phyloP scores from a whole-genome alignment of 2,113 vertebrate genomes.

The Nematolebias whitei region DNA sequence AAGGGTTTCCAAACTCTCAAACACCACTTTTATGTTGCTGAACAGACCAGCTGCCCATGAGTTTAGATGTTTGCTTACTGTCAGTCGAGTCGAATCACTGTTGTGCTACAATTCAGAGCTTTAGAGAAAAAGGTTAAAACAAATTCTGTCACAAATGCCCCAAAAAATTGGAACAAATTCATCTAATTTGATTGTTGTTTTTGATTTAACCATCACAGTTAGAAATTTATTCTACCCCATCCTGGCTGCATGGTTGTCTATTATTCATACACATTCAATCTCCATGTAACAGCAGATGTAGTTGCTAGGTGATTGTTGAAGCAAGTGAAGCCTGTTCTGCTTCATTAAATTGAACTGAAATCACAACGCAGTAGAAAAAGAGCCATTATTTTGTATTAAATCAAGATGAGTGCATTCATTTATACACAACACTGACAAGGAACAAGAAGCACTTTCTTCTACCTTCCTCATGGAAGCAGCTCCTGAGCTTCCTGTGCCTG shows the following conservation, averaged over 20 bases:
- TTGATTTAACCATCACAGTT: constrained; percentile 41
- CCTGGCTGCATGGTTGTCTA: constrained; percentile 10
- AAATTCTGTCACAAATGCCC: constrained; percentile 44
- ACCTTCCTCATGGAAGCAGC: constrained; percentile 90
- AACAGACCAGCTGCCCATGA: background rate
- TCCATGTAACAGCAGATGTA: constrained; percentile 1
- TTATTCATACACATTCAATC: constrained; percentile 26
- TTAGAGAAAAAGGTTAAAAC: constrained; percentile 43
- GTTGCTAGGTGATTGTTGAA: constrained; percentile 36
- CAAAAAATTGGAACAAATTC: constrained; percentile 52
- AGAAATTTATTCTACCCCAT: constrained; percentile 20
- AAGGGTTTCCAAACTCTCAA: background rate
- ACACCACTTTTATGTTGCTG: too few species aligned
- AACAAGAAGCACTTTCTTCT: background rate
- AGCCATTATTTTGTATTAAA: background rate
- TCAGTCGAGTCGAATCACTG: constrained; percentile 38
- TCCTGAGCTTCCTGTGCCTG: constrained; percentile 83
- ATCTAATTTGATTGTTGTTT: constrained; percentile 28
- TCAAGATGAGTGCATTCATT: too few species aligned
- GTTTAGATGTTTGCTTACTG: constrained; percentile 23
- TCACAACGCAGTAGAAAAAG: background rate
- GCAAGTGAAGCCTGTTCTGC: constrained; percentile 4
- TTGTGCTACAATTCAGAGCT: constrained; percentile 15
- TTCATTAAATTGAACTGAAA: constrained; percentile 26
- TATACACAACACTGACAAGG: background rate